Base-by-base conservation (phyloP, 1,140 invertebrate species). In the Hycleus phaleratus region DNA sequence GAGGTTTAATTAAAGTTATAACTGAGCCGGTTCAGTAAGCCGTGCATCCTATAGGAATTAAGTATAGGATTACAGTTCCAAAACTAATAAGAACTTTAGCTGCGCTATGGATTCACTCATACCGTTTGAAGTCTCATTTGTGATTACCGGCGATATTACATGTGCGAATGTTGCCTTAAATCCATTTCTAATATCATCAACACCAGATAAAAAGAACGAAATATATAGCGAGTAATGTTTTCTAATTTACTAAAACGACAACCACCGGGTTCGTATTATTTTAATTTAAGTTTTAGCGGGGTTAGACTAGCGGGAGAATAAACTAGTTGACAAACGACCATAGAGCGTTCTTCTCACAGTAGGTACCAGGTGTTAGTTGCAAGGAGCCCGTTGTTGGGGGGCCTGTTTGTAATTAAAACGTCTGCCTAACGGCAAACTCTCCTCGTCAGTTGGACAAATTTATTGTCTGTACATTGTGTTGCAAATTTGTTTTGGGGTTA, bases 401-500 rank as follows among this genome's bases (percentile, higher is more conserved):
- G 62, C 53, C 51, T 55, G 45, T 46, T 42, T 49, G 65, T 68
- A 68, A 68, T 68, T 68, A 68, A 68, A 68, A 67, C 67, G 67
- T 68, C 67, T 63, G 57, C 32, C 61, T 50, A 51, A 18, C 18
- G 2, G 65, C 65, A 57, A 65, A 64, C 59, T 48, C 43, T 64
- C 56, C 65, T 64, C 63, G 65, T 67, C 67, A 66, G 61, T 64
- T 53, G 53, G 58, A 68, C 60, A 63, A 68, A 68, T 68, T 68
- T 68, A 68, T 68, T 58, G 67, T 65, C 61, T 58, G 61, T 67
- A 65, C 62, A 61, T 62, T 61, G 63, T 61, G 62, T 62, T 65
- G 58, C 48, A 62, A 67, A 68, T 67, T 68, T 68, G 67, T 68
- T 67, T 65, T 59, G 62, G 64, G 57, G 65, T 68, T 66, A 68